Percentiles rank a stretch among this genome's conserved stretches.
Conservation (phyloP, 2,888 invertebrate genomes). For the Meta bourneti region DNA sequence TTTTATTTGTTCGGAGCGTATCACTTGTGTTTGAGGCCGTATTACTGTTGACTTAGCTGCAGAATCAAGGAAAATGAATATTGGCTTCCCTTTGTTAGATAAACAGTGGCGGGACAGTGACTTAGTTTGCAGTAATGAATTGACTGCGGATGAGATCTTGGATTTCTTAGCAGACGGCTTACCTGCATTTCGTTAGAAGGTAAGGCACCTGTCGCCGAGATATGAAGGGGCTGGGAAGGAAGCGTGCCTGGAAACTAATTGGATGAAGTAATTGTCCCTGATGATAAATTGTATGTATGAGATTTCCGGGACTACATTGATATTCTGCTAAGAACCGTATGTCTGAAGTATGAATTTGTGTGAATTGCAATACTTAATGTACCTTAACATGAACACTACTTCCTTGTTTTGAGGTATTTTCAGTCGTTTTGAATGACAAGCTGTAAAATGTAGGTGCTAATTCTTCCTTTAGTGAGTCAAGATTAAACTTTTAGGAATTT, state of each 20-base stretch:
- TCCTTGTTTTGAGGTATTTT: too few species aligned
- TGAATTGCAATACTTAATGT: too few species aligned
- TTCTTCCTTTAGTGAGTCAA: too few species aligned
- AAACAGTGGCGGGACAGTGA: constrained; percentile 46
- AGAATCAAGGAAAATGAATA: constrained; percentile 63
- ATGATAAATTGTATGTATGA: background rate
- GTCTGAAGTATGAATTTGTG: too few species aligned
- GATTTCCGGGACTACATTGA: too few species aligned
- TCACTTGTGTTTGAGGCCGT: constrained; percentile 51
- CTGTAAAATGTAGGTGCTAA: too few species aligned
- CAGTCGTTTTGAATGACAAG: too few species aligned
- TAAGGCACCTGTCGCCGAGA: background rate
- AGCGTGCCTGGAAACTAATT: background rate
- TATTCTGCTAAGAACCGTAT: too few species aligned
- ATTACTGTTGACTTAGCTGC: constrained; percentile 73
- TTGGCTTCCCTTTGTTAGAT: constrained; percentile 70
- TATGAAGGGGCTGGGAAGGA: background rate
- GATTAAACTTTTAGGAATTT: too few species aligned
- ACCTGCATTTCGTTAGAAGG: constrained; percentile 42
- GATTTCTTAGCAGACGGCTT: constrained; percentile 12
- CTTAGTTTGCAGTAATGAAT: constrained; percentile 62
- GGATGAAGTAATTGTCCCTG: background rate
- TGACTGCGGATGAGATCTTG: constrained; percentile 40
- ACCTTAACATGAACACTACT: too few species aligned
- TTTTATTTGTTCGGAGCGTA: constrained; percentile 48